Percentiles rank a stretch among this genome's conserved stretches.
Conservation (phyloP, 2,888 invertebrate genomes). For the Plemyria rubiginata region DNA sequence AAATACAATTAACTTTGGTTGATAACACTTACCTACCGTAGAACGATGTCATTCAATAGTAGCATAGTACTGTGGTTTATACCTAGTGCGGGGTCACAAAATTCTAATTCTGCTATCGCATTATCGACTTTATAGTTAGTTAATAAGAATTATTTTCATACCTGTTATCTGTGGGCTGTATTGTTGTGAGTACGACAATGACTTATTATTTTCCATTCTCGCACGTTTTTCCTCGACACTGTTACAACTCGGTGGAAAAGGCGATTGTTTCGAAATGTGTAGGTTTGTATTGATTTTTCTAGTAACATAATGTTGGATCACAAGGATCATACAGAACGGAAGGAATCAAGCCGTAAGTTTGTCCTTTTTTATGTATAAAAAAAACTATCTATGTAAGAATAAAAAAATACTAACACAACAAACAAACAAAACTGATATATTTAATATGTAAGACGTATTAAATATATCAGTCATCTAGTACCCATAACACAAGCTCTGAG, state of each 20-base stretch:
- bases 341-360: no score
- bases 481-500: no score
- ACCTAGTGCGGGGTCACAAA: slow-evolving; percentile 32
- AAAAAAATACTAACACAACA: no score
- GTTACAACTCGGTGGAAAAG: slow-evolving; percentile 70
- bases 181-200: slow-evolving; percentile 59
- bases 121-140: slow-evolving; percentile 21
- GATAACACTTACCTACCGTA: slow-evolving; percentile 30
- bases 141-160: slow-evolving; percentile 23
- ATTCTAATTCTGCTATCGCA: slow-evolving; percentile 15
- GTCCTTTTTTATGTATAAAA: no score
- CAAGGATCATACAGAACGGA: no score
- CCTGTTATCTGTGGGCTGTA: slow-evolving; percentile 8
- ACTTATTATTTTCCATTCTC: slow-evolving; percentile 74
- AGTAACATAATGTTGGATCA: not conserved
- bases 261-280: slow-evolving; percentile 68
- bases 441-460: no score
- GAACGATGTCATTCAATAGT: slow-evolving; percentile 58
- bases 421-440: no score
- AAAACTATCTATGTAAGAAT: no score
- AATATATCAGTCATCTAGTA: no score
- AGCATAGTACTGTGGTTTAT: slow-evolving; percentile 5
- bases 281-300: slow-evolving; percentile 27
- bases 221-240: slow-evolving; percentile 82
- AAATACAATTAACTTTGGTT: slow-evolving; percentile 38